Conservation (phyloP, 2,797 vertebrate species). For the Clamator glandarius region DNA sequence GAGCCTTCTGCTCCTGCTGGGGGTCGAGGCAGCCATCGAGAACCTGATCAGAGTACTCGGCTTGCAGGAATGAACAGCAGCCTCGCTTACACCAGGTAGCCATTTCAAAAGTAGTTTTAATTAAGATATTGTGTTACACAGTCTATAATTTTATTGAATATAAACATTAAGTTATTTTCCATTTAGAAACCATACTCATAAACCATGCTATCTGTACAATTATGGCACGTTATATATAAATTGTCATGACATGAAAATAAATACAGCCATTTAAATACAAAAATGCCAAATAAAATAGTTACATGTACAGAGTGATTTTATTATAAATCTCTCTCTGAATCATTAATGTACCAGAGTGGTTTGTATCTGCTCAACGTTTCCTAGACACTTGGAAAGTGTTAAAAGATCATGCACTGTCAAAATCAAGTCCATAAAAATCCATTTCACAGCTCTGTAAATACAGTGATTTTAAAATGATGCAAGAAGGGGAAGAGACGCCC, state of each 20-base stretch:
- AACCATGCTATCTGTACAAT: conserved; percentile 78
- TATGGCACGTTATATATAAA: conserved; percentile 77
- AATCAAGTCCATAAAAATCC: conserved; percentile 77
- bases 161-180: conserved; percentile 83
- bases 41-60: conserved; percentile 77
- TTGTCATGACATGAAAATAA: conserved; percentile 88
- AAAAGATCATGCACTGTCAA: conserved; percentile 67
- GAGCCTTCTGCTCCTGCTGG: conserved; percentile 80
- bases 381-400: conserved; percentile 64
- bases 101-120: conserved; percentile 60
- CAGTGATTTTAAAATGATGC: conserved; percentile 65
- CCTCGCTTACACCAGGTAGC: neutral
- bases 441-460: conserved; percentile 77
- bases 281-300: conserved; percentile 81
- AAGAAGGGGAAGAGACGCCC: conserved; percentile 49
- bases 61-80: neutral
- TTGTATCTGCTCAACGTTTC: conserved; percentile 65
- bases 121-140: conserved; percentile 28
- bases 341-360: conserved; percentile 76
- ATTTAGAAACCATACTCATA: conserved; percentile 77
- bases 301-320: conserved; percentile 77
- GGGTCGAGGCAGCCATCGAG: conserved; percentile 85
- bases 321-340: conserved; percentile 76
- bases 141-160: conserved; percentile 83
- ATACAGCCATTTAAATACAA: conserved; percentile 91